Percentiles rank a stretch among this genome's conserved stretches.
Evolutionary conservation across 1,140 invertebrate species (phyloP).

Genomic region (Drosophila guanche): DNA sequence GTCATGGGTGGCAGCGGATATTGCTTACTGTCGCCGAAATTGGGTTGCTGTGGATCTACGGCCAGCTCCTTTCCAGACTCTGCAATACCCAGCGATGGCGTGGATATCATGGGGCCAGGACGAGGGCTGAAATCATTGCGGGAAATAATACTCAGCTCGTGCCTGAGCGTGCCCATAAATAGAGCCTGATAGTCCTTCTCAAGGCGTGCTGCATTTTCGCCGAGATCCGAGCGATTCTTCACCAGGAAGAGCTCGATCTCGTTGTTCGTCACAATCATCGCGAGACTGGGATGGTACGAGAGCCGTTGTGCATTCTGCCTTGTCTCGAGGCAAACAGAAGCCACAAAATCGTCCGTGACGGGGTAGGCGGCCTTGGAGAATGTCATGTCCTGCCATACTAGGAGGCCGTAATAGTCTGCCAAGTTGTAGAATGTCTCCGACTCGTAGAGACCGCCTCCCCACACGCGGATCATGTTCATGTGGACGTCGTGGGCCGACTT

Average conservation of each 20-base stretch:
- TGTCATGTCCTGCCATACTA: constrained; percentile 97
- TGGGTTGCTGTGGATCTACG: constrained; percentile 89
- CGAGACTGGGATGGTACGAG: constrained; percentile 94
- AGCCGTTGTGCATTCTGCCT: constrained; percentile 92
- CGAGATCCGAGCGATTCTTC: constrained; percentile 92
- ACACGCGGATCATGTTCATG: constrained; percentile 97
- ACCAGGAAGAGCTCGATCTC: constrained; percentile 97
- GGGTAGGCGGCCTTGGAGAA: constrained; percentile 98
- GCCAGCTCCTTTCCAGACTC: constrained; percentile 88
- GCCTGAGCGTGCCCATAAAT: constrained; percentile 91
- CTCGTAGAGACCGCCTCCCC: constrained; percentile 99
- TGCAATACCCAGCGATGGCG: constrained; percentile 95
- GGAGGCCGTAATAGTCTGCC: constrained; percentile 91
- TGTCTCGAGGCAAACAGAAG: constrained; percentile 90
- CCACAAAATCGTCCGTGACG: constrained; percentile 67
- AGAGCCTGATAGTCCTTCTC: constrained; percentile 93
- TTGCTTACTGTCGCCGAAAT: constrained; percentile 93
- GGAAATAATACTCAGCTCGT: constrained; percentile 87
- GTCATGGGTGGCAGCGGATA: neutral
- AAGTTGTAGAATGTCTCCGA: constrained; percentile 95
- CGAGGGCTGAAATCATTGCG: constrained; percentile 65
- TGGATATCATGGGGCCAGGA: constrained; percentile 86
- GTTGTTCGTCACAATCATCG: constrained; percentile 97
- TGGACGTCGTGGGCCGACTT: constrained; percentile 88
- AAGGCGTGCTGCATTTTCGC: constrained; percentile 85